Evolutionary conservation across 2,113 vertebrate genomes (phyloP), one percentile per base, ranked within the genome.

Genomic region (Anoura caudifer): DNA sequence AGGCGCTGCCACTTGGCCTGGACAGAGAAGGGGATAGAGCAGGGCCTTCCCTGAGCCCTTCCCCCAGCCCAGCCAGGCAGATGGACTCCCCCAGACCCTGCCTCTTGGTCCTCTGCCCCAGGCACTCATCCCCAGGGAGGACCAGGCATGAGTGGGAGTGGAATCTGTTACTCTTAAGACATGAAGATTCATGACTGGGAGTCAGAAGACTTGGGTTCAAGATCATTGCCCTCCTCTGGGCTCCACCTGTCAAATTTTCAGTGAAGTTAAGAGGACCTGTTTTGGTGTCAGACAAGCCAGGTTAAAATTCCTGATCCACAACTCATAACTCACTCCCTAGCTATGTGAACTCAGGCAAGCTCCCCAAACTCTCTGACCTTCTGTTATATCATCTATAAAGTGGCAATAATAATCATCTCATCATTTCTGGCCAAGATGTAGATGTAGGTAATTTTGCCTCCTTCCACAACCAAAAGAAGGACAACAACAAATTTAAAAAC

Each of bases 1-100:
- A 99, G 84, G 8, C 4, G 83, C 1, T 31, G 59, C 99, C 99
- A 99, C 85, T 99, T 99, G 28, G 94, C 98, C 99, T 99, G 96
- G 14, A 2, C 14, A 85, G 38, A 92, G 50, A 93, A 87, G 3
- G 61, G 5, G 13, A 17, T 11, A 70, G 41, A 24, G 24, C 11
- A 33, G 7, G 33, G 28, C 13, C 8, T 54, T 61, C 43, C 2
- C 56, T 3, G 61, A 93, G 12, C 1, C 65, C 7, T 5, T 69
- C n/a, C 20, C 22, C 72, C 90, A 12, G 9, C 4, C 7, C 69
- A 80, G 13, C 16, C 22, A 45, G 24, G 7, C 65, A 10, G 52
- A 19, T 15, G 41, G 36, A 82, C 9, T 56, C 16, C 43, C 33
- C 31, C 4, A 67, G 41, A 70, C n/a, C 11, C 63, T 59, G 5